Evolutionary conservation across 2,113 vertebrate species (phyloP).

Genomic region (Malurus melanocephalus): DNA sequence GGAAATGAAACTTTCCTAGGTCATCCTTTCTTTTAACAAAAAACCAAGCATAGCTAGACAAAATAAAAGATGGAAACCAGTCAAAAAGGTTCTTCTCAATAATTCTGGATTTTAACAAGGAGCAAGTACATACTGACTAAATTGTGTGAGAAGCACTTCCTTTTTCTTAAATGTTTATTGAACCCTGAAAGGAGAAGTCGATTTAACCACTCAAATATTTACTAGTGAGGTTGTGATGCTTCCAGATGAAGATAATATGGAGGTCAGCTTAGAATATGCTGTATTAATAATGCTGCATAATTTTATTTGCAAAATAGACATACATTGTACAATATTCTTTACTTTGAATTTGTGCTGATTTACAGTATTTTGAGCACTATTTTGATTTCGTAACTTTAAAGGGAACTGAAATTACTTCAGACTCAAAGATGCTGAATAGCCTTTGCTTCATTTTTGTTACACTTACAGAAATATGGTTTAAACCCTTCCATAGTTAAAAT

Average conservation of each 20-base stretch:
- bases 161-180: not conserved
- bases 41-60: not conserved
- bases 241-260: not conserved
- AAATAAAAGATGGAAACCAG: not conserved
- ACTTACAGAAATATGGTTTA: not conserved
- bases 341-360: not conserved
- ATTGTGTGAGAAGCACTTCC: not conserved
- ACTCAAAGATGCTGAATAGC: not conserved
- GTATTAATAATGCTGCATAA: not conserved
- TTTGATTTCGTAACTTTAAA: not conserved
- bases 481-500: not conserved
- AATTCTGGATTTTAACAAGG: not conserved
- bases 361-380: not conserved
- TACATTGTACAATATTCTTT: not conserved
- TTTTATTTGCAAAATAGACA: not conserved
- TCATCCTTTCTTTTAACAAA: not conserved
- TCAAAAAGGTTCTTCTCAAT: not conserved
- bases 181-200: not conserved
- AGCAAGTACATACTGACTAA: not conserved
- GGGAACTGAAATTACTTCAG: not conserved
- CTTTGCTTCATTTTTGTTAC: not conserved
- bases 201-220: not conserved
- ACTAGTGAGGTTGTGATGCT: not conserved
- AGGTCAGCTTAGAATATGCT: not conserved
- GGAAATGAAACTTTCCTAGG: conserved; percentile 8